Percentiles rank a stretch among this genome's conserved stretches.
phyloP scores from a whole-genome alignment of 2,797 vertebrate genomes.

The Falco naumanni region DNA sequence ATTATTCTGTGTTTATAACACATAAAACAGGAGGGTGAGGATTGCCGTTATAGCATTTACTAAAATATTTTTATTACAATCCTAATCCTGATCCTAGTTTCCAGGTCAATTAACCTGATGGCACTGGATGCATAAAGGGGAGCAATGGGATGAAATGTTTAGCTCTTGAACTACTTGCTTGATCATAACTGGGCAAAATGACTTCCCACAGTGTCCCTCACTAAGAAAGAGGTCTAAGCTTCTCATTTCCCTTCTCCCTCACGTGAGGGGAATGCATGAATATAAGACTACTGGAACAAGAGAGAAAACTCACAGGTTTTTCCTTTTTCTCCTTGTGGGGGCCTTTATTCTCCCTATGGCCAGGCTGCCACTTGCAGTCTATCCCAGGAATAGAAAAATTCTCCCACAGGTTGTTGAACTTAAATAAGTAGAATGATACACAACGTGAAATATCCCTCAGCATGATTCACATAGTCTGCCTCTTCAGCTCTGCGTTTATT shows the following conservation, averaged over 20 bases:
- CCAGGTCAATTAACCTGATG: background rate
- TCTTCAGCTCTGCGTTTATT: background rate
- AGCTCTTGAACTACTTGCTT: background rate
- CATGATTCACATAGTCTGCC: background rate
- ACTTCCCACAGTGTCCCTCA: background rate
- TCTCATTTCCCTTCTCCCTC: background rate
- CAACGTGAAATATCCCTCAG: background rate
- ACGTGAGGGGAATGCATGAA: background rate
- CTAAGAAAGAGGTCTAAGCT: background rate
- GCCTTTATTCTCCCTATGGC: background rate
- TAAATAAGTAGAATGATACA: background rate
- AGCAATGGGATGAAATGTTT: background rate
- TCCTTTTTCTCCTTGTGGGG: background rate
- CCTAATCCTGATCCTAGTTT: background rate
- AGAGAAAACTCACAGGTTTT: background rate
- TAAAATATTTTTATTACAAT: background rate
- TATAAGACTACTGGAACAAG: background rate
- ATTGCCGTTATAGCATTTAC: background rate
- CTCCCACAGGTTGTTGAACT: background rate
- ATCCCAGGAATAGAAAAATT: background rate
- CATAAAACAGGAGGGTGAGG: background rate
- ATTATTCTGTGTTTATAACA: background rate
- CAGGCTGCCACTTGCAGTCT: background rate
- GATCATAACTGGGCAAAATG: background rate
- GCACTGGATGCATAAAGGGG: background rate